A percentile compares a stretch with the other conserved stretches of the same genome.
phyloP scores from a whole-genome alignment of 2,113 vertebrate genomes.

The Todiramphus chloris region DNA sequence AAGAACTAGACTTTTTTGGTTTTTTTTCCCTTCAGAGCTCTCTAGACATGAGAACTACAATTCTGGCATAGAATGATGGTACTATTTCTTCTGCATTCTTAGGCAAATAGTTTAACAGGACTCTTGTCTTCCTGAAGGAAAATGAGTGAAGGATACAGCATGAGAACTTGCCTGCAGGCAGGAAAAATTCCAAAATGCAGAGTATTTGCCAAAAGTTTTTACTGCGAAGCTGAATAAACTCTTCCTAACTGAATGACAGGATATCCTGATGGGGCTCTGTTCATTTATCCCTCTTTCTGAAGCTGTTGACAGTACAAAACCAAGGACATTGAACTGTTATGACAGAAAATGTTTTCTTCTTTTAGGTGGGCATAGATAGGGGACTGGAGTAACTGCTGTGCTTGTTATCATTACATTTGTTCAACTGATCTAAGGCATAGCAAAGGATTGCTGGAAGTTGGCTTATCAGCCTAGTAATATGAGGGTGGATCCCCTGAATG shows the following conservation, averaged over 20 bases:
- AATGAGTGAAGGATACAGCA: neutral
- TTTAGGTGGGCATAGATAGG: neutral
- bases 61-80: fast-evolving
- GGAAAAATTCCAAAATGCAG: constrained; percentile 30
- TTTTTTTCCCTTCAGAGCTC: neutral
- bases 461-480: neutral
- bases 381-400: neutral
- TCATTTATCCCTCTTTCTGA: constrained; percentile 29
- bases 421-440: neutral
- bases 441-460: neutral
- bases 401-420: neutral
- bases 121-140: constrained; percentile 13
- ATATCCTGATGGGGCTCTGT: constrained; percentile 70
- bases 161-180: neutral
- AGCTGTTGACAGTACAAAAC: constrained; percentile 20
- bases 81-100: constrained; percentile 36
- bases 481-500: neutral
- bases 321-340: neutral
- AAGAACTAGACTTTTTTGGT: neutral
- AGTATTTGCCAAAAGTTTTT: neutral
- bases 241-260: constrained; percentile 70
- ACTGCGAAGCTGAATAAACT: constrained; percentile 43
- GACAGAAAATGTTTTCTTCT: constrained; percentile 5
- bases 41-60: neutral
- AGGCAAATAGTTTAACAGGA: neutral